Conservation (phyloP, 1,140 invertebrate genomes). For the Anastatus disparis region DNA sequence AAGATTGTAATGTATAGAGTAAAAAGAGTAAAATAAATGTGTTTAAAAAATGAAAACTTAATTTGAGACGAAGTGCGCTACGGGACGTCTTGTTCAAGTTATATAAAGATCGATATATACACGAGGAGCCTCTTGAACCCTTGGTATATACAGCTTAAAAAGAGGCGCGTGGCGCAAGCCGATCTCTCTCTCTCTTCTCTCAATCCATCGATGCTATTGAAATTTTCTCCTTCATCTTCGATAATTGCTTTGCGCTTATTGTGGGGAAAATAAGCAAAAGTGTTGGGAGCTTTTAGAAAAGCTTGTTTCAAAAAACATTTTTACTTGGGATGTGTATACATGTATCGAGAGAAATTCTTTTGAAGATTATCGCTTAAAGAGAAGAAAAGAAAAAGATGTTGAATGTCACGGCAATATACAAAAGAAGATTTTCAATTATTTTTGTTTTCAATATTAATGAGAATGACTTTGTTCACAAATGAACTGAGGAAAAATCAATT, state of each 20-base stretch:
- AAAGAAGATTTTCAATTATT: no score
- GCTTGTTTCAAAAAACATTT: no score
- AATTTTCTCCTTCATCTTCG: slow-evolving; percentile 53
- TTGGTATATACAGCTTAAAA: background rate
- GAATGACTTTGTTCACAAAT: no score
- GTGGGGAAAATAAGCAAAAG: no score
- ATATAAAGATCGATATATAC: slow-evolving; percentile 61
- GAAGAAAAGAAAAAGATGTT: no score
- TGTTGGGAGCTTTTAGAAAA: no score
- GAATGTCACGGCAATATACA: no score
- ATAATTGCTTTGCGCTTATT: slow-evolving; percentile 44
- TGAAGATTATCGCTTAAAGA: background rate
- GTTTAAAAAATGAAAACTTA: slow-evolving; percentile 57
- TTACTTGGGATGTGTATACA: no score
- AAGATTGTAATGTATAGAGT: background rate
- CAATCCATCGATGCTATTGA: slow-evolving; percentile 59
- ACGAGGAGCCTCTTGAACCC: slow-evolving; percentile 61
- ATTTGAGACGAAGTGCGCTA: slow-evolving; percentile 63
- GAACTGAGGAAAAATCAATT: no score
- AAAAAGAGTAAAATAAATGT: background rate
- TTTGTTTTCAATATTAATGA: no score
- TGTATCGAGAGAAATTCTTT: background rate
- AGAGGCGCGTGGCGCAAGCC: slow-evolving; percentile 55
- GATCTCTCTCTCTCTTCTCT: slow-evolving; percentile 53
- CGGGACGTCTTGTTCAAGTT: no score